Percentiles rank a stretch among this genome's conserved stretches.
These are phyloP conservation scores for Tenthredo livida DNA, from an alignment of 2,888 invertebrate genomes.

Conservation along the genomic window DNA sequence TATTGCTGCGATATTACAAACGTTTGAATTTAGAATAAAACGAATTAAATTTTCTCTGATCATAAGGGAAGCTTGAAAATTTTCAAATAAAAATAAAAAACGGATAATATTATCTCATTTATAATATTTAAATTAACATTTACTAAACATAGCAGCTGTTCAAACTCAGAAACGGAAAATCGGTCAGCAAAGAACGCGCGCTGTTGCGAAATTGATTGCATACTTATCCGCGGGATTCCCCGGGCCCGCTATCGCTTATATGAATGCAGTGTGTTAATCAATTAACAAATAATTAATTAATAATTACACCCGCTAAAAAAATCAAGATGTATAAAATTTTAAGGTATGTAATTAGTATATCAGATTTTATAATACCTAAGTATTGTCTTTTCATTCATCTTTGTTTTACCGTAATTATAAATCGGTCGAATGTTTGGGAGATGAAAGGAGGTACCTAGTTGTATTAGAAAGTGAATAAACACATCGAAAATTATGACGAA, in stretches of 20 bases:
- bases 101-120: background rate
- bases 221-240: background rate
- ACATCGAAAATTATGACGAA: background rate
- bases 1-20: slow-evolving; percentile 12
- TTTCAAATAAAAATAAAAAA: background rate
- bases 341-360: slow-evolving; percentile 12
- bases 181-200: background rate
- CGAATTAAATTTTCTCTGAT: background rate
- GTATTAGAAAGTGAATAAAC: background rate
- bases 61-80: background rate
- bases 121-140: background rate
- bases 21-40: background rate
- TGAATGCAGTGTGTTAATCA: background rate
- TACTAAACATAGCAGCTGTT: background rate
- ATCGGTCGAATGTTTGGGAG: background rate
- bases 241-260: background rate
- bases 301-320: too few species aligned
- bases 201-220: background rate
- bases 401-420: background rate
- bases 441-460: background rate
- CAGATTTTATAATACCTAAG: background rate
- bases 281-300: background rate
- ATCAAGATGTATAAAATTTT: slow-evolving; percentile 19
- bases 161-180: background rate
- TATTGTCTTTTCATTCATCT: too few species aligned